Percentiles rank a stretch among this genome's conserved stretches.
phyloP scores from a whole-genome alignment of 2,888 invertebrate species.

The Volucella inflata region DNA sequence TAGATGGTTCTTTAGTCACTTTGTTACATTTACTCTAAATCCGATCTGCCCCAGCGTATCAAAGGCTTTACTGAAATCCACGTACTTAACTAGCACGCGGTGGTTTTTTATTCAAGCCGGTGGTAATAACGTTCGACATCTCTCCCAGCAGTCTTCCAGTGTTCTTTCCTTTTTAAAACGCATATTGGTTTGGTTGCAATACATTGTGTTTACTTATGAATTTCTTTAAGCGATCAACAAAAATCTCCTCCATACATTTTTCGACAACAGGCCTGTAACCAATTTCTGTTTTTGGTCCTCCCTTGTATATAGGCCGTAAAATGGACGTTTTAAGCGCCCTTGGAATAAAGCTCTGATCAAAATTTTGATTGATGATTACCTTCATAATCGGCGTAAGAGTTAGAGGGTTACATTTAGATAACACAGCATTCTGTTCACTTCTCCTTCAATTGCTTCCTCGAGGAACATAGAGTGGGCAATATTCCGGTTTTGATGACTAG shows the following conservation, averaged over 20 bases:
- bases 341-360: slow-evolving; percentile 3
- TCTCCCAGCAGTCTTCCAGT: not conserved
- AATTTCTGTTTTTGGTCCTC: slow-evolving; percentile 5
- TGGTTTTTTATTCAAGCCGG: not conserved
- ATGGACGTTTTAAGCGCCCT: slow-evolving; percentile 5
- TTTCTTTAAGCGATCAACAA: slow-evolving; percentile 7
- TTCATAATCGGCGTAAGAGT: no score
- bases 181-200: slow-evolving; percentile 4
- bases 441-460: slow-evolving; percentile 6
- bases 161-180: not conserved
- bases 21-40: slow-evolving; percentile 2
- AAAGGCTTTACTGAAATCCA: no score
- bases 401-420: no score
- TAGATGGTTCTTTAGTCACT: not conserved
- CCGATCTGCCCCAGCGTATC: not conserved
- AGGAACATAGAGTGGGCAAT: no score
- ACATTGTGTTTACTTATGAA: no score
- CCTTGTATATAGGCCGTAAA: slow-evolving; percentile 10
- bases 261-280: slow-evolving; percentile 11
- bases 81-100: not conserved
- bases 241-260: slow-evolving; percentile 16
- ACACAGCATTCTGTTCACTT: slow-evolving; percentile 1
- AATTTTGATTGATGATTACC: no score
- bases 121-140: not conserved
- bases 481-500: no score